Conservation (phyloP, 2,797 vertebrate species). For the Sebastes itinus region DNA sequence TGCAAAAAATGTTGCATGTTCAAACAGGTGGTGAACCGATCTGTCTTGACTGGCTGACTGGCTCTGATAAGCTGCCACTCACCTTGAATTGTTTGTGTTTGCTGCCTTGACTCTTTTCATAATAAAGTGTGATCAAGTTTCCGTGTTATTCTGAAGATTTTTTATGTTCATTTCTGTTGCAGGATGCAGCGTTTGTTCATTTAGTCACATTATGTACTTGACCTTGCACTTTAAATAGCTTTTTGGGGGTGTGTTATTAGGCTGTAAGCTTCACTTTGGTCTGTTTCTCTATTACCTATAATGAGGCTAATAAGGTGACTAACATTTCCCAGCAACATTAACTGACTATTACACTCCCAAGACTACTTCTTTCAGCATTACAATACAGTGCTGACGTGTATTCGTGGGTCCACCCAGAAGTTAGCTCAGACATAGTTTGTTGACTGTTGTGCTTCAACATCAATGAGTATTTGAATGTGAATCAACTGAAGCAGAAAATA, state of each 20-base stretch:
- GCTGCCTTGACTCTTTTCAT: not conserved
- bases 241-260: not conserved
- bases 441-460: constrained; percentile 13
- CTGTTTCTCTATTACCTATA: not conserved
- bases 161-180: not conserved
- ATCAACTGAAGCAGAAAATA: not conserved
- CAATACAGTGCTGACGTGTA: not conserved
- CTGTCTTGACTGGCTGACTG: constrained; percentile 13
- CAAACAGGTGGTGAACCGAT: constrained; percentile 48
- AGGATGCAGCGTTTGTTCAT: not conserved
- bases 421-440: constrained; percentile 1
- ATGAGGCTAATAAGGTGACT: not conserved
- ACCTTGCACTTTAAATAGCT: not conserved
- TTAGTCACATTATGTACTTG: not conserved
- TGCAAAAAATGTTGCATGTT: constrained; percentile 52
- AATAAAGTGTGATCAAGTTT: not conserved
- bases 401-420: not conserved
- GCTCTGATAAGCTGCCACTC: not conserved
- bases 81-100: not conserved
- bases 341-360: not conserved
- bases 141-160: too few relatives aligned
- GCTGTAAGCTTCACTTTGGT: not conserved
- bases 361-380: not conserved
- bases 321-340: not conserved
- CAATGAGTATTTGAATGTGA: not conserved